These are phyloP conservation scores for Okamejei kenojei DNA, from an alignment of 2,797 vertebrate genomes.

Conservation along the genomic window DNA sequence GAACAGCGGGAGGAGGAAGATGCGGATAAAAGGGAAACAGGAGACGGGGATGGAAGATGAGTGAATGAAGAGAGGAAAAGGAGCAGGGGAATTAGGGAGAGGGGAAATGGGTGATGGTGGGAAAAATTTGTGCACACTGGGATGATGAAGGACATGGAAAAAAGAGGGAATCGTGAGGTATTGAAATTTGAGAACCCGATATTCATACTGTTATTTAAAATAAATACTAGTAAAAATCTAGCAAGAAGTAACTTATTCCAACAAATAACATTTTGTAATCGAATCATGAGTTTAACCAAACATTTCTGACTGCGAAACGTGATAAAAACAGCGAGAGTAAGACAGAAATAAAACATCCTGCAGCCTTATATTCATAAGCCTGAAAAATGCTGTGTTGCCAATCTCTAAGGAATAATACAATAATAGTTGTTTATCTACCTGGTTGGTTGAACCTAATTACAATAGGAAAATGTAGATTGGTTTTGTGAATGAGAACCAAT, in stretches of 20 bases:
- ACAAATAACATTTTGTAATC: not conserved
- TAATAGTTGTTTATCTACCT: not conserved
- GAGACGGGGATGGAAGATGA: too few relatives aligned
- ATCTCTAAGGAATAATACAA: not conserved
- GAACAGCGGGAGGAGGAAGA: too few relatives aligned
- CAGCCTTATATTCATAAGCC: not conserved
- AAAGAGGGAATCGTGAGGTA: too few relatives aligned
- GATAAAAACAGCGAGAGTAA: not conserved
- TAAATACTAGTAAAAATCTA: not conserved
- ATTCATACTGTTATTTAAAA: not conserved
- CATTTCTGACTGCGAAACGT: not conserved
- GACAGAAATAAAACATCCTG: not conserved
- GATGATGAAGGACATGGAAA: too few relatives aligned
- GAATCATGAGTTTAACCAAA: not conserved
- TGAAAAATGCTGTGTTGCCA: not conserved
- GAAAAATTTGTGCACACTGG: too few relatives aligned
- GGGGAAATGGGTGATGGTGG: too few relatives aligned
- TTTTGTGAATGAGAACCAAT: too few relatives aligned
- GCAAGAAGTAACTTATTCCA: not conserved
- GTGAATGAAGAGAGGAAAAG: too few relatives aligned
- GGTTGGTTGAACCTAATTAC: not conserved
- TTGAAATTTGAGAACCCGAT: too few relatives aligned
- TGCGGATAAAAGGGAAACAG: too few relatives aligned
- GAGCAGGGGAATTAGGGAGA: too few relatives aligned
- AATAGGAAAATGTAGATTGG: too few relatives aligned